Evolutionary conservation across 1,140 invertebrate species (phyloP).

Genomic region (Cepaea nemoralis): DNA sequence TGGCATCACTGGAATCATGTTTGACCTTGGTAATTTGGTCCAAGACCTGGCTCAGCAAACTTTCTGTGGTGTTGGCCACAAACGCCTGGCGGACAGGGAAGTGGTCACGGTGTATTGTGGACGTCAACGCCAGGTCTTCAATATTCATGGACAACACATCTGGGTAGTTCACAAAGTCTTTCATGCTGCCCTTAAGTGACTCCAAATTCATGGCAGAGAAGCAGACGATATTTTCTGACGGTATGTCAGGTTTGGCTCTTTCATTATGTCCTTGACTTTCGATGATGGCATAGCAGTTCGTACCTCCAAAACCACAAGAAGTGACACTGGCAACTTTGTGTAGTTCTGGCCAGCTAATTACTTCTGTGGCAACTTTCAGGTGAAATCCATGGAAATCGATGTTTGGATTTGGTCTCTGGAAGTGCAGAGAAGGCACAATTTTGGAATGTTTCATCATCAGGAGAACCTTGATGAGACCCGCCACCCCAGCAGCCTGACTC

Average conservation of each 20-base stretch:
- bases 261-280: too few relatives aligned
- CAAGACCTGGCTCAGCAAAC: slow-evolving; percentile 13
- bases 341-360: slow-evolving; percentile 64
- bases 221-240: slow-evolving; percentile 32
- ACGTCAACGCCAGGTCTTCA: slow-evolving; percentile 47
- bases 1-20: neutral
- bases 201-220: slow-evolving; percentile 36
- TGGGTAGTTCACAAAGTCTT: neutral
- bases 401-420: slow-evolving; percentile 52
- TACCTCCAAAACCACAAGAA: slow-evolving; percentile 63
- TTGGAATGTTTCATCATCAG: slow-evolving; percentile 60
- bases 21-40: neutral
- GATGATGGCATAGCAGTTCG: slow-evolving; percentile 57
- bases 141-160: slow-evolving; percentile 4
- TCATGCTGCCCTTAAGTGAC: slow-evolving; percentile 35
- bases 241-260: too few relatives aligned
- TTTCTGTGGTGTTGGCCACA: slow-evolving; percentile 29
- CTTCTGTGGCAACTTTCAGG: slow-evolving; percentile 51
- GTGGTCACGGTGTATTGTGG: slow-evolving; percentile 47
- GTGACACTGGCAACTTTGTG: slow-evolving; percentile 52
- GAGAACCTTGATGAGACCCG: slow-evolving; percentile 49
- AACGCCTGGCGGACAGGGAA: slow-evolving; percentile 38
- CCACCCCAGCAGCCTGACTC: slow-evolving; percentile 39
- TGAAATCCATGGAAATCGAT: slow-evolving; percentile 50
- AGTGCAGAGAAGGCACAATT: slow-evolving; percentile 55